Evolutionary conservation across 2,797 vertebrate species (phyloP), one percentile per base, ranked within the genome.

Genomic region (Kryptolebias ocellatus): DNA sequence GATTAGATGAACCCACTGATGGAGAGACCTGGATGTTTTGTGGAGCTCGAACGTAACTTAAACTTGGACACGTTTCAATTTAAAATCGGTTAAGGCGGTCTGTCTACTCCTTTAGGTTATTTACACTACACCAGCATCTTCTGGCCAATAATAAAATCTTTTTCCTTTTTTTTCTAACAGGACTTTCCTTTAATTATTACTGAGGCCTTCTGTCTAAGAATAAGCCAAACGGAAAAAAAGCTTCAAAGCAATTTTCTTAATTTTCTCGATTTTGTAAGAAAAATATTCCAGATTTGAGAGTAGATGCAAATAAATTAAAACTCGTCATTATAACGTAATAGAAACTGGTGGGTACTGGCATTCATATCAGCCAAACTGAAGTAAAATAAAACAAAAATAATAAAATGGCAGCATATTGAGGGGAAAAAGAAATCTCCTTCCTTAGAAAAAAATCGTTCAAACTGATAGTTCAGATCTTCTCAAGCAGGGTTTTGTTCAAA

Each of bases 261-360:
- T 51, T 70, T 62, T 53, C 49, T 31, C 47, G 71, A 74, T 72
- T 63, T 52, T 27, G 62, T 64, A 58, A 72, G 59, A 42, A 69
- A 10, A 69, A 66, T 57, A 80, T 72, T 72, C 55, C 37, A 16
- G 55, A 31, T 66, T 42, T 79, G 76, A 81, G 59, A 83, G 72
- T 44, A 70, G 81, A 87, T 64, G 53, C 67, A 87, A 87, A 83
- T 79, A 72, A 76, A 70, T 54, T 79, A 70, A 80, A 89, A 82
- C 60, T 72, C 79, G 79, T 84, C 73, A 74, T 80, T 77, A 63
- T 56, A 70, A 81, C 72, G 81, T 67, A 89, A 83, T 85, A 83
- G 89, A 89, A 76, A 76, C 66, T 55, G 57, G 56, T 49, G 67
- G 84, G 78, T 53, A 69, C 57, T 67, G 54, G 17, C 59, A 45